These are phyloP conservation scores for Podarcis siculus DNA, from an alignment of 2,797 vertebrate species.

Conservation along the genomic window DNA sequence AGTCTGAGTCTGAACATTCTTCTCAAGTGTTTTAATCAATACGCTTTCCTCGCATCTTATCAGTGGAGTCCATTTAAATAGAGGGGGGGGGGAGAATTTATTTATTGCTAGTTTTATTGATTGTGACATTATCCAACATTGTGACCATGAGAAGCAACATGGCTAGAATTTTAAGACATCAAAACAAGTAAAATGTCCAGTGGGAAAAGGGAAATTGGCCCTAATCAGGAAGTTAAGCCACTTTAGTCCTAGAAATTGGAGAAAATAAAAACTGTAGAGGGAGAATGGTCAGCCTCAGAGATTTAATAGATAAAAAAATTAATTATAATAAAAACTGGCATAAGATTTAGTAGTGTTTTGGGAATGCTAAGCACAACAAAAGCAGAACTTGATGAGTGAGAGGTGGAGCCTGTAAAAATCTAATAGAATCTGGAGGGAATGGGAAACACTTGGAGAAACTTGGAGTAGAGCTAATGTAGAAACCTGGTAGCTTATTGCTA, in stretches of 20 bases:
- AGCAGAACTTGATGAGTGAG: background rate
- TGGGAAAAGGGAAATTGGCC: background rate
- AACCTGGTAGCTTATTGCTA: background rate
- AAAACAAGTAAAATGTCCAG: background rate
- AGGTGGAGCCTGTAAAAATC: too few relatives aligned
- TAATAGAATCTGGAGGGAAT: background rate
- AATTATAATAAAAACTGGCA: background rate
- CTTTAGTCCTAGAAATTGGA: background rate
- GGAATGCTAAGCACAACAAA: background rate
- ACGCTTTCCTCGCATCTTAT: conserved; percentile 73
- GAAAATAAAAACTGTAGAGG: background rate
- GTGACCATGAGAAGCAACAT: conserved; percentile 5
- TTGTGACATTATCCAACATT: conserved; percentile 13
- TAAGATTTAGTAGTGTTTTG: background rate
- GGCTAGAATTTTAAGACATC: conserved; percentile 37
- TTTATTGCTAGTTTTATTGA: conserved; percentile 44
- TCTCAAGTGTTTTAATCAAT: conserved; percentile 73
- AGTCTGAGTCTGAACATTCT: conserved; percentile 68
- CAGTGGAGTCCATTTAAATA: conserved; percentile 65
- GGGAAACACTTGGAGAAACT: background rate
- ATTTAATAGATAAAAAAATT: too few relatives aligned
- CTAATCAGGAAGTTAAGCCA: background rate
- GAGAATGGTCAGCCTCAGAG: background rate
- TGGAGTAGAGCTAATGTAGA: background rate
- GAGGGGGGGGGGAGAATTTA: conserved; percentile 55